Base-by-base conservation (phyloP, 2,888 invertebrate genomes). In the Drosophila testacea region DNA sequence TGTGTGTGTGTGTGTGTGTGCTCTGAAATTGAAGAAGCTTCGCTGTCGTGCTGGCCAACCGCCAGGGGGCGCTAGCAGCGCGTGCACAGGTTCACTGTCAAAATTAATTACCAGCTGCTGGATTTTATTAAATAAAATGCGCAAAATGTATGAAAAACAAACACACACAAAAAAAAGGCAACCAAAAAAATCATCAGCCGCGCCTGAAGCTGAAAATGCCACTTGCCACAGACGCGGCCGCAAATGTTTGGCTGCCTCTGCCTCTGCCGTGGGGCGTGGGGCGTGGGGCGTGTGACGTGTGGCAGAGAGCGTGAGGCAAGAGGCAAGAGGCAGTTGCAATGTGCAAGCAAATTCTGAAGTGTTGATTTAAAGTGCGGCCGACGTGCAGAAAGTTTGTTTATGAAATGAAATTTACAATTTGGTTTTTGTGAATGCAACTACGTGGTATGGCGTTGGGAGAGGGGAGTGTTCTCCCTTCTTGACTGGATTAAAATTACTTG, bases 1-100 rank as follows among this genome's bases (percentile, higher is more conserved):
- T 28, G 22, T 27, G 60, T 54, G 73, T 36, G 32, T 39, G 13
- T 39, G 11, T 28, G 64, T 59, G 70, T 44, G 41, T 44, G 51
- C 28, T 9, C 22, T 80, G 81, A 77, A 80, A 83, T 73, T 78
- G 69, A 77, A 79, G 84, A 73, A 77, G 79, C 64, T 55, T 13
- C 67, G 47, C 51, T 59, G 68, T 50, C 39, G 38, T 47, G 51
- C 38, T 39, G n/a, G 16, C 22, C 64, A 38, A 22, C 16, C 64
- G 63, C 61, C 50, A 62, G 65, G 51, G 75, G 74, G 63, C 61
- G 70, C 69, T 65, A 73, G 42, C 59, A 52, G 72, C 74, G 72
- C 84, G 75, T 81, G 80, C 73, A 69, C 87, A 88, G 85, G 85
- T 85, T 90, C 88, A 83, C 87, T 90, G 90, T 83, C 85, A 85